Conservation (phyloP, 2,113 vertebrate species). For the Aepyceros melampus region DNA sequence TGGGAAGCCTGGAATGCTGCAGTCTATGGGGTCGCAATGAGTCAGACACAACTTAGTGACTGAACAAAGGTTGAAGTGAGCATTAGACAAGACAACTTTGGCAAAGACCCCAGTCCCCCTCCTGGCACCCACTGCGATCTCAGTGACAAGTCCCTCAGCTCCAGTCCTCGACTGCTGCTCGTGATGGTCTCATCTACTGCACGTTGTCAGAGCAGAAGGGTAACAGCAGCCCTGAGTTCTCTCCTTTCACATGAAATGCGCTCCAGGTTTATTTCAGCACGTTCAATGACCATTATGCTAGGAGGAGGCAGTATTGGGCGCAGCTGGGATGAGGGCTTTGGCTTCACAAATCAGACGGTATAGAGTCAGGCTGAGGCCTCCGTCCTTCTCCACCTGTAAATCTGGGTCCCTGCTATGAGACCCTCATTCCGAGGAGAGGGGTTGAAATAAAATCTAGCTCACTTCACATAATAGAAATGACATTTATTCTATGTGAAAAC, state of each 20-base stretch:
- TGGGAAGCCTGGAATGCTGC: background rate
- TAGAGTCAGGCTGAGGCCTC: background rate
- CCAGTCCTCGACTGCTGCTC: accelerated
- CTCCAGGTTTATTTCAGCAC: background rate
- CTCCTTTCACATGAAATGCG: background rate
- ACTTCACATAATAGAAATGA: slow-evolving; percentile 20
- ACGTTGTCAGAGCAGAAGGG: background rate
- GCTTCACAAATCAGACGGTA: slow-evolving; percentile 4
- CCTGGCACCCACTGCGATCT: background rate
- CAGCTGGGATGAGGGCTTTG: background rate
- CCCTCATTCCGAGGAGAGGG: background rate
- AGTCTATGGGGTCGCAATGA: background rate
- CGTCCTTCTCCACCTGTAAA: background rate
- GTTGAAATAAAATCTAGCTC: slow-evolving; percentile 25
- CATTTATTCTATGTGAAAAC: slow-evolving; percentile 44
- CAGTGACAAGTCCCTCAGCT: background rate
- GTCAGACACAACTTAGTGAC: background rate
- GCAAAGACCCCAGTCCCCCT: background rate
- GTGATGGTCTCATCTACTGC: background rate
- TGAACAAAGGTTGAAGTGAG: background rate
- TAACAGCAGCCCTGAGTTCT: background rate
- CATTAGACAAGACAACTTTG: accelerated
- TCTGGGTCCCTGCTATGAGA: background rate
- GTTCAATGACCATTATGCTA: background rate
- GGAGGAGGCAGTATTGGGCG: background rate